Conservation (phyloP, 2,888 invertebrate species). For the Xiphydria camelus region DNA sequence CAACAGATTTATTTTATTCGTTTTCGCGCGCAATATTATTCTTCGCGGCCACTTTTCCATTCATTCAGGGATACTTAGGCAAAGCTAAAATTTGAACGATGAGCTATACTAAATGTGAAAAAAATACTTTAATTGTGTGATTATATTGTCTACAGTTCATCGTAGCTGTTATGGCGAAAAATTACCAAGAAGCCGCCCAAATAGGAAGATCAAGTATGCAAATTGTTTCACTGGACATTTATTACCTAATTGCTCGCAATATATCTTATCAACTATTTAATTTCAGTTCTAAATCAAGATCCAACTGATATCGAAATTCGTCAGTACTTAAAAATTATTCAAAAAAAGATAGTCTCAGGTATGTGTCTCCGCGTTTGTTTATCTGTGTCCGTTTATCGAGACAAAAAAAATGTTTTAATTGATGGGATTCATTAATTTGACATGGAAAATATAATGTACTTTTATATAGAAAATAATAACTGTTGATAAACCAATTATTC, state of each 20-base stretch:
- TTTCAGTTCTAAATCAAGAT: conserved; percentile 12
- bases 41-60: too few species aligned
- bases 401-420: neutral
- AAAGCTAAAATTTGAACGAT: too few species aligned
- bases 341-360: conserved; percentile 11
- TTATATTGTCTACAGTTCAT: conserved; percentile 16
- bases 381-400: neutral
- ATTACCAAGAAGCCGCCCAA: conserved; percentile 19
- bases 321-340: conserved; percentile 14
- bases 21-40: too few species aligned
- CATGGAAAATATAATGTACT: too few species aligned
- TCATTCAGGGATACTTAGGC: too few species aligned
- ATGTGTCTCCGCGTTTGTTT: neutral
- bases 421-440: neutral
- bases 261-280: neutral
- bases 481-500: too few species aligned
- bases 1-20: too few species aligned
- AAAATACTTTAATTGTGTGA: too few species aligned
- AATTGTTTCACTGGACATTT: too few species aligned
- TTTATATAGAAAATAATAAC: too few species aligned
- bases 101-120: too few species aligned
- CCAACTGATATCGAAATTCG: conserved; percentile 18
- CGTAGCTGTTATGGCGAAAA: conserved; percentile 23
- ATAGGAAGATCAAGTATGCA: conserved; percentile 18
- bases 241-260: neutral